Conservation (phyloP, 2,797 vertebrate species). For the Pipistrellus pygmaeus region DNA sequence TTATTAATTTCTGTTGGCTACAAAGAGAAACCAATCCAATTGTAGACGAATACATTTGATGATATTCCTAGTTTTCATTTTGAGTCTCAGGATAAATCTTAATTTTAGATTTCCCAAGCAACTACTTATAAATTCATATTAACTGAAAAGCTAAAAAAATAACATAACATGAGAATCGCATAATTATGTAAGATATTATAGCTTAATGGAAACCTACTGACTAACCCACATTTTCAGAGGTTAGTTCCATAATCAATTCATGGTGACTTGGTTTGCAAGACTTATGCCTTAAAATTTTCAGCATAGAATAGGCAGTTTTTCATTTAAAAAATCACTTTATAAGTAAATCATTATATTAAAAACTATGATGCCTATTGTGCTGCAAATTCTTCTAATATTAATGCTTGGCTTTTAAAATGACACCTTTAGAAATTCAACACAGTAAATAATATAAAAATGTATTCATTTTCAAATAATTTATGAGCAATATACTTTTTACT, state of each 20-base stretch:
- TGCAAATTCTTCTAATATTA: neutral
- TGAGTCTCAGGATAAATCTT: neutral
- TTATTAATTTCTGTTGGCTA: neutral
- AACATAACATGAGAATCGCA: neutral
- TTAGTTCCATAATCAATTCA: neutral
- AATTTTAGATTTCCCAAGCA: neutral
- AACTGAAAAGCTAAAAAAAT: neutral
- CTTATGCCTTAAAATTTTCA: neutral
- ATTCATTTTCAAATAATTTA: constrained; percentile 30
- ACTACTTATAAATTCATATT: neutral
- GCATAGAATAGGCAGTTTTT: neutral
- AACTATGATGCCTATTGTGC: neutral
- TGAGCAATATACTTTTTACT: neutral
- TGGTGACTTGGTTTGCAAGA: neutral
- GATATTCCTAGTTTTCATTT: neutral
- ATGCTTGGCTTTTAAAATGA: neutral
- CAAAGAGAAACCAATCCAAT: neutral
- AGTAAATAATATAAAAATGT: neutral
- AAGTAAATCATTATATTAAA: neutral
- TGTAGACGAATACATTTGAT: neutral
- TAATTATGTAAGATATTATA: neutral
- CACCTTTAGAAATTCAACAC: neutral
- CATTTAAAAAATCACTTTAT: neutral
- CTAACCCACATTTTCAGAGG: neutral
- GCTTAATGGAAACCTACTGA: neutral